A percentile compares a stretch with the other conserved stretches of the same genome.
Conservation (phyloP, 92 coral and sea anemone species). For the Siderastrea radians region DNA sequence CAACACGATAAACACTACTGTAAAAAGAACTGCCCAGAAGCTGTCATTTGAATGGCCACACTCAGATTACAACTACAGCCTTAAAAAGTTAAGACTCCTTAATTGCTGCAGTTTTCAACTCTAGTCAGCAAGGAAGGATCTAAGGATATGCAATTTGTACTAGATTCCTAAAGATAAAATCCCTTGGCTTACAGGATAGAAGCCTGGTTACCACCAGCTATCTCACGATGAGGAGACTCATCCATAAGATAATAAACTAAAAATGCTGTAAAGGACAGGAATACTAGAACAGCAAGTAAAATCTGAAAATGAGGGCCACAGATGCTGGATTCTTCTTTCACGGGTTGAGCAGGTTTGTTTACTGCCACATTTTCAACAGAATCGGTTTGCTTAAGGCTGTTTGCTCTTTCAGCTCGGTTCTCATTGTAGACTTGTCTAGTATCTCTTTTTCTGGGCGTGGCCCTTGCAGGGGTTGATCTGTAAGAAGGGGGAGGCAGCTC, state of each 20-base stretch:
- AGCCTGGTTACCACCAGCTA: not conserved
- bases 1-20: no score
- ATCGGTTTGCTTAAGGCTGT: not conserved
- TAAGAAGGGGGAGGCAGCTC: not conserved
- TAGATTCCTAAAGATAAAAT: no score
- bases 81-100: no score
- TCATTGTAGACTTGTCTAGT: not conserved
- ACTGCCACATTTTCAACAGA: conserved; percentile 1
- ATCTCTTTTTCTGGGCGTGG: conserved; percentile 28
- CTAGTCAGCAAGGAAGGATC: no score
- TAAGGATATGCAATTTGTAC: no score
- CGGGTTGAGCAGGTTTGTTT: not conserved
- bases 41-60: no score
- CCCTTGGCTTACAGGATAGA: no score
- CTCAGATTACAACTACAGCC: no score
- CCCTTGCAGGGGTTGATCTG: conserved; percentile 23
- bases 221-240: not conserved
- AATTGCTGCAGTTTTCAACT: no score
- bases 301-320: conserved; percentile 33
- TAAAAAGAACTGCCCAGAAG: no score
- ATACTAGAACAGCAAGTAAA: conserved; percentile 56
- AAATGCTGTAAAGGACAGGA: conserved; percentile 56
- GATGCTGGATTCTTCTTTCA: conserved; percentile 18
- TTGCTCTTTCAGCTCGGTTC: not conserved
- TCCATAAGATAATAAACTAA: conserved; percentile 78